Base-by-base conservation (phyloP, 2,888 invertebrate species). In the Rhaphigaster nebulosa region DNA sequence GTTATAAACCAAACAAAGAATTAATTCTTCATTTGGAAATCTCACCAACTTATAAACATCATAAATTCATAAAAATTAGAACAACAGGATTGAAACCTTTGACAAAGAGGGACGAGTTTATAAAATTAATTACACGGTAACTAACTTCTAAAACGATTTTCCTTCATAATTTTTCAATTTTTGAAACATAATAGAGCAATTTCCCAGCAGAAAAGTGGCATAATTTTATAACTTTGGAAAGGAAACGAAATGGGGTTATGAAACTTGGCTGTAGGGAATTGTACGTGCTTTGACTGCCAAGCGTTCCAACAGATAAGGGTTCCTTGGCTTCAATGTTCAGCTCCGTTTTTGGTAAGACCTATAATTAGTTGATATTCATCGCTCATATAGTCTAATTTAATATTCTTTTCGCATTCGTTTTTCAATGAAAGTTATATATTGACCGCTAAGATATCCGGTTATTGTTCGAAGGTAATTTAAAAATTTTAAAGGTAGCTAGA, bases 321-420 rank as follows among this genome's bases (percentile, higher is more conserved):
- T 76, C 38, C 70, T 20, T 10, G 34, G 34, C 70, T 38, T 20
- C 6, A 1, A 34, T 76, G 20, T 38, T 76, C 38, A 38, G 38
- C 70, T 34, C 70, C 70, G 8, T 23, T 76, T 76, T 76, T 12
- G 70, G 70, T 76, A 20, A 18, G 34, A 0, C 23, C 18, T 38
- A 76, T 76, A 76, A 76, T 76, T 76, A 76, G 70, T 76, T 76
- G 70, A 76, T 76, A 76, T 76, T 76, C 70, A 76, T 76, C 70
- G 29, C 20, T 38, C 70, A 76, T 76, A 38, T 34, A 34, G 38
- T 76, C 23, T 34, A 38, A 34, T 76, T 76, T 76, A 76, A 76
- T 76, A 76, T 76, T 76, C 70, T 76, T 76, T 34, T 76, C 70
- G 70, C 70, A 76, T 76, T 76, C 34, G 13, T 20, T 76, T 38